These are phyloP conservation scores for Phylloscopus trochiloides DNA, from an alignment of 2,113 vertebrate genomes.

Conservation along the genomic window DNA sequence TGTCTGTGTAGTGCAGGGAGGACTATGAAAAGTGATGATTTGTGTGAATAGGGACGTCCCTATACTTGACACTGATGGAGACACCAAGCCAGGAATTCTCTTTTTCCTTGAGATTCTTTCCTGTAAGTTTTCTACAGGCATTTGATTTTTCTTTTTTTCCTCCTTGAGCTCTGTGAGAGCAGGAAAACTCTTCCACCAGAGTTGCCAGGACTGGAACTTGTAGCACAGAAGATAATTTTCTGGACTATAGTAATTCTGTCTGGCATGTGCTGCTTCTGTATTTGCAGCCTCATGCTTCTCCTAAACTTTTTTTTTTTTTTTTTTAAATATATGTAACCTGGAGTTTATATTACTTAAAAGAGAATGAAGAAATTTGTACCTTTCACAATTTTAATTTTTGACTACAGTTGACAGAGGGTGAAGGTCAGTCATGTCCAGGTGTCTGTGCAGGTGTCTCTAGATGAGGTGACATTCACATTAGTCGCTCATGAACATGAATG, in stretches of 20 bases:
- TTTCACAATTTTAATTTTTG: not conserved
- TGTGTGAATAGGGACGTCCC: fast-evolving
- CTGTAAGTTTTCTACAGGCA: not conserved
- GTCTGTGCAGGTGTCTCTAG: not conserved
- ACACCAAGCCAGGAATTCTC: not conserved
- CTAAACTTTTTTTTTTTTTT: not conserved
- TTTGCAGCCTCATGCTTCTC: not conserved
- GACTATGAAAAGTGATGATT: fast-evolving
- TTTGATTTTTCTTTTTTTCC: not conserved
- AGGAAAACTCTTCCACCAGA: not conserved
- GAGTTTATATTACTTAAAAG: not conserved
- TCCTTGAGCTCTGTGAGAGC: not conserved
- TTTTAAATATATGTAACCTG: not conserved
- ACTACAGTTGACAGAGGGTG: not conserved
- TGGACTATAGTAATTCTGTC: not conserved
- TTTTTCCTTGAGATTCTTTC: not conserved
- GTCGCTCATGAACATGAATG: not conserved
- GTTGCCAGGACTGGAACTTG: fast-evolving
- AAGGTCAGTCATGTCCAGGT: not conserved
- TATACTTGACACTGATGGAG: not conserved
- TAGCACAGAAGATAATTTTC: not conserved
- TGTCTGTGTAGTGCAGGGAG: not conserved
- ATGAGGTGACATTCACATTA: not conserved
- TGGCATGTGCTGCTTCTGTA: not conserved
- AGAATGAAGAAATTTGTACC: not conserved